phyloP scores from a whole-genome alignment of 2,888 invertebrate species.

The Chouioia cunea region DNA sequence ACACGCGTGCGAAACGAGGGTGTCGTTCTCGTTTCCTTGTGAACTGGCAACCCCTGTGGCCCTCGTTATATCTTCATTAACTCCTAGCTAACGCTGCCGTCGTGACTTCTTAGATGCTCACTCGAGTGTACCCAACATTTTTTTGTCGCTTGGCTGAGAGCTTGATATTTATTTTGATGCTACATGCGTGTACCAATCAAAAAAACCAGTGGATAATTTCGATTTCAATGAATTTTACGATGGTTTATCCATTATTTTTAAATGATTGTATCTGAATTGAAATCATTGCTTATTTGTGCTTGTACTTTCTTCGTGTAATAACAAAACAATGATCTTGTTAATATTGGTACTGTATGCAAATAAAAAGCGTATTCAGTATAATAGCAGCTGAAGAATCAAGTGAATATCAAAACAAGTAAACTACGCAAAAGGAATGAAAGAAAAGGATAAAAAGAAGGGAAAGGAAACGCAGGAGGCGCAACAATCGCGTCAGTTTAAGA shows the following conservation, averaged over 20 bases:
- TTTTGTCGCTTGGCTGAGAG: constrained; percentile 6
- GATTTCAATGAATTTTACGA: too few relatives aligned
- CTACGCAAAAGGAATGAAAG: neutral
- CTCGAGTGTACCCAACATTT: constrained; percentile 25
- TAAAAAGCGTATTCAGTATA: too few relatives aligned
- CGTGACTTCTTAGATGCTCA: constrained; percentile 55
- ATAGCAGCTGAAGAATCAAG: neutral
- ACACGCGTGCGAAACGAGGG: constrained; percentile 43
- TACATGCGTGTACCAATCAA: constrained; percentile 18
- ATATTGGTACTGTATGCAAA: too few relatives aligned
- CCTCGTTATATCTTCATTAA: constrained; percentile 67
- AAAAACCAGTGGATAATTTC: neutral
- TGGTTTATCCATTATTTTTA: too few relatives aligned
- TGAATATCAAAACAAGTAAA: too few relatives aligned
- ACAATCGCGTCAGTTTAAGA: too few relatives aligned
- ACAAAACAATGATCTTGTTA: too few relatives aligned
- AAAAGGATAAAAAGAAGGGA: neutral
- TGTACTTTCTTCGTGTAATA: too few relatives aligned
- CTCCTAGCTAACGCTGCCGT: constrained; percentile 55
- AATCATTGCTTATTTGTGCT: too few relatives aligned
- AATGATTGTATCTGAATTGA: too few relatives aligned
- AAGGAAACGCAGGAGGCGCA: too few relatives aligned
- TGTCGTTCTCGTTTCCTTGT: constrained; percentile 48
- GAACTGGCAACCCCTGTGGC: constrained; percentile 53
- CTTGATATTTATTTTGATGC: too few relatives aligned